Evolutionary conservation across 2,113 vertebrate species (phyloP), one percentile per base, ranked within the genome.

Genomic region (Falco punctatus): DNA sequence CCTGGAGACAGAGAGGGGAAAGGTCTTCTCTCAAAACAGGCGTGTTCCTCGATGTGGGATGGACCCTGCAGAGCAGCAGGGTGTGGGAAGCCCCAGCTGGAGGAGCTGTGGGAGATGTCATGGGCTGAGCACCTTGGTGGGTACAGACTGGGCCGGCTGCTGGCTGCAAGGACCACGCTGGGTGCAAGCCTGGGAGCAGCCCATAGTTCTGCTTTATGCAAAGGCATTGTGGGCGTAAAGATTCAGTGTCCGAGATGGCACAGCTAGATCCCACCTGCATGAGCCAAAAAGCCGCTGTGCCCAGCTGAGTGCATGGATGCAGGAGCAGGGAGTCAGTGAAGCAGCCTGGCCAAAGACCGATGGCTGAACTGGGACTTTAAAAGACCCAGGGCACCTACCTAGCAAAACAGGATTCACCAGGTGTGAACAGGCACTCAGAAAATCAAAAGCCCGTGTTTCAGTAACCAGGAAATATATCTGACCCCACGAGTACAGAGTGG

Each of bases 1-100:
- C 98, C 99, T 99, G 95, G 49, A 69, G 52, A 92, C 84, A 96
- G 40, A 91, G 57, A 15, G 4, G 24, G 52, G 5, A 71, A 42
- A 61, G 9, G 48, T 11, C 8, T 52, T 38, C 38, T 55, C 62
- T 74, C 28, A 48, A 30, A 62, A 38, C 14, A 32, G 32, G 38
- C 28, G 21, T 13, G 54, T 5, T 88, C 55, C 14, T 64, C 0
- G 0, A 6, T 1, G 2, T 11, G 18, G 33, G 21, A 80, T 2
- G 5, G 62, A 26, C 16, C 15, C 64, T 32, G 33, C 32, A 42
- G 49, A 65, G 49, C 22, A 72, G 61, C 58, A 58, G 33, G 24
- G 26, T 15, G 22, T 3, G 9, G 30, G 6, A 49, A 77, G 32
- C 32, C 42, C 12, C 0, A 2, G 24, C 67, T 79, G 38, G 44